Percentiles rank a stretch among this genome's conserved stretches.
Evolutionary conservation across 2,888 invertebrate genomes (phyloP).

Genomic region (Deroplatys truncata): DNA sequence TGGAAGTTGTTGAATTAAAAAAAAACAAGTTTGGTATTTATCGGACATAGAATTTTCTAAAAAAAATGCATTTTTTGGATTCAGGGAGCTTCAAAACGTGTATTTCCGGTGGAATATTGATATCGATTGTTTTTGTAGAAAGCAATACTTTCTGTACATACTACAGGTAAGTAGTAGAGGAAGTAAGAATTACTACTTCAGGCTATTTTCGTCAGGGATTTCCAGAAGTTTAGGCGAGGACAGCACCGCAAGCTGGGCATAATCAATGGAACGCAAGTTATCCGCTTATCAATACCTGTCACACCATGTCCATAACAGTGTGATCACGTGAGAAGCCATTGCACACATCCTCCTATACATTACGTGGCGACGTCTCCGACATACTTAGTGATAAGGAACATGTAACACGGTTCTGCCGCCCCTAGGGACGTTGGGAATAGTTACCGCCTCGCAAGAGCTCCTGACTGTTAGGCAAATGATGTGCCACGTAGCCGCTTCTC

Average conservation of each 20-base stretch:
- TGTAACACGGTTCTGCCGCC: neutral
- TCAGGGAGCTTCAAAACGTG: too few species aligned
- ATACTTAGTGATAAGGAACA: neutral
- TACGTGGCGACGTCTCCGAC: neutral
- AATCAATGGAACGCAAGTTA: neutral
- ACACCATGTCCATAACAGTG: neutral
- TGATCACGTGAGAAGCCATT: neutral
- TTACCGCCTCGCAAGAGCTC: neutral
- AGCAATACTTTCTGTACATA: too few species aligned
- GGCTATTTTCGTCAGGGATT: too few species aligned
- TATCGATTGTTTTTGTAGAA: too few species aligned
- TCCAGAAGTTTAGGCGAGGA: neutral
- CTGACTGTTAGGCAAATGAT: neutral
- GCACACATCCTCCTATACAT: neutral
- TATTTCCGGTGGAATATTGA: too few species aligned
- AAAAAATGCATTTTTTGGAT: too few species aligned
- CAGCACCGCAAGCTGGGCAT: neutral
- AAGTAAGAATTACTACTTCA: too few species aligned
- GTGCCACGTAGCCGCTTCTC: neutral
- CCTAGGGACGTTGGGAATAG: neutral
- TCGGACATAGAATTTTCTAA: too few species aligned
- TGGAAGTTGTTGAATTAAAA: too few species aligned
- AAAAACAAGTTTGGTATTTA: too few species aligned
- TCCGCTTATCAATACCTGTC: neutral
- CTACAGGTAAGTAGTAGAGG: too few species aligned